A percentile compares a stretch with the other conserved stretches of the same genome.
Evolutionary conservation across 2,797 vertebrate species (phyloP).

Genomic region (Vireo griseus): DNA sequence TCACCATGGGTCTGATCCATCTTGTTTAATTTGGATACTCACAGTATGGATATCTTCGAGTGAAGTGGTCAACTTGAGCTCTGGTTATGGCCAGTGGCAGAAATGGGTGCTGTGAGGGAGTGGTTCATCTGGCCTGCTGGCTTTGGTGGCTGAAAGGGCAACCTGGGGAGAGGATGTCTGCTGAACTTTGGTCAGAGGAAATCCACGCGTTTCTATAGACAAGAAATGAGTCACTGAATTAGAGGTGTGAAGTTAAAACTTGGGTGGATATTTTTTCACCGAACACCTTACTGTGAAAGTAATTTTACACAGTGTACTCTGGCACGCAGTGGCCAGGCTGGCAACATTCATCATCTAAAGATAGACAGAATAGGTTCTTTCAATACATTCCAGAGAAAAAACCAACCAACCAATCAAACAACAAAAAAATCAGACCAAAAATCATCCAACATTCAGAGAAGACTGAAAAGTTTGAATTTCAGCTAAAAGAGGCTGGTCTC

Average conservation of each 20-base stretch:
- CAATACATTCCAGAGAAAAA: neutral
- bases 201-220: neutral
- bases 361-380: neutral
- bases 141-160: neutral
- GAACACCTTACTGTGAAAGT: neutral
- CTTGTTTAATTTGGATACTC: neutral
- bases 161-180: neutral
- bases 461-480: neutral
- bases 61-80: neutral
- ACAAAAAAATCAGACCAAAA: neutral
- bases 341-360: neutral
- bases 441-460: neutral
- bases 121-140: neutral
- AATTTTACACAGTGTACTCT: neutral
- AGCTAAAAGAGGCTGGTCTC: neutral
- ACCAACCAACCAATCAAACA: neutral
- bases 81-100: neutral
- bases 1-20: neutral
- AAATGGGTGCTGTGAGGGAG: neutral
- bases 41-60: neutral
- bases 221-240: neutral
- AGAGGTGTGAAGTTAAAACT: neutral
- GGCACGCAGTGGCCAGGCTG: neutral
- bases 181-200: neutral
- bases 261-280: neutral